These are phyloP conservation scores for Sussaba pulchella DNA, from an alignment of 2,888 invertebrate species.

Conservation along the genomic window DNA sequence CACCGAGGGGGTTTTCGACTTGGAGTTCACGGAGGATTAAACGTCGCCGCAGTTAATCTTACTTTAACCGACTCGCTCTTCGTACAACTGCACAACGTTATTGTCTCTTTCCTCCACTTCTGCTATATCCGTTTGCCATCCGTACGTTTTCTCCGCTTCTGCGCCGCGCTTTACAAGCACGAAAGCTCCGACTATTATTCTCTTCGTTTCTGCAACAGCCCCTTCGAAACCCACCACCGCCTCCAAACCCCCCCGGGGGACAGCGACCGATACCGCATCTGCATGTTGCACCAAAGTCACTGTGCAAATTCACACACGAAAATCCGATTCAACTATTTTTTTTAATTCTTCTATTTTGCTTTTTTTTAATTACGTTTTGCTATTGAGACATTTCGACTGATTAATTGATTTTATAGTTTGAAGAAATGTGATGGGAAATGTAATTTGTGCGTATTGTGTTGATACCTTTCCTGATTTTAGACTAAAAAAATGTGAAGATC, in stretches of 20 bases:
- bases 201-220: conserved; percentile 9
- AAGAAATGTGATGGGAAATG: too few species aligned
- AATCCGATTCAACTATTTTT: not conserved
- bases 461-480: too few species aligned
- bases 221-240: not conserved
- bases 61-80: conserved; percentile 51
- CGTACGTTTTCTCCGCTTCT: conserved; percentile 11
- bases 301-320: too few species aligned
- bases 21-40: conserved; percentile 67
- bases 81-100: conserved; percentile 42
- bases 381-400: too few species aligned
- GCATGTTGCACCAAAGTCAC: too few species aligned
- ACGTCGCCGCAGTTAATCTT: conserved; percentile 64
- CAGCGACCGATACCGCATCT: too few species aligned
- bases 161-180: conserved; percentile 39
- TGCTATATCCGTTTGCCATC: conserved; percentile 21
- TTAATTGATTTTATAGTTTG: too few species aligned
- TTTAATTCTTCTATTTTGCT: not conserved
- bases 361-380: conserved; percentile 9
- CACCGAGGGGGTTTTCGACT: conserved; percentile 42
- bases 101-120: not conserved
- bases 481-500: too few species aligned
- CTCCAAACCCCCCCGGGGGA: too few species aligned
- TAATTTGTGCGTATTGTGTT: too few species aligned
- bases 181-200: conserved; percentile 46